Conservation (phyloP, 2,113 vertebrate genomes). For the Phyllostomus hastatus region DNA sequence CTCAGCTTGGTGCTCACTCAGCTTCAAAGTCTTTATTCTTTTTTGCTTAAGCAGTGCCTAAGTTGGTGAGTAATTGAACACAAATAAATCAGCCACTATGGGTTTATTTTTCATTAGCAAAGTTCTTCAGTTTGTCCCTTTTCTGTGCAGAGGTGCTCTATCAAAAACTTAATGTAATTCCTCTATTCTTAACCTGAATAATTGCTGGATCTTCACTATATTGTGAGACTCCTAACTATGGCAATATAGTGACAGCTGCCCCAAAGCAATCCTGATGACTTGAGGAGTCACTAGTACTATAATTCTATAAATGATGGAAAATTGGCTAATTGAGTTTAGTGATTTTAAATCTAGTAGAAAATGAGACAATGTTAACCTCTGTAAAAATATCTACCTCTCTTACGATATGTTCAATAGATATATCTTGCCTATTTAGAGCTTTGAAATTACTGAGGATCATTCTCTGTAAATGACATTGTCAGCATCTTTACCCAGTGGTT, state of each 20-base stretch:
- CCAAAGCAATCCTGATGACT: not conserved
- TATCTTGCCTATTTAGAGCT: not conserved
- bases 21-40: not conserved
- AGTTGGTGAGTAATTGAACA: not conserved
- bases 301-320: not conserved
- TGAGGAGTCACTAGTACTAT: not conserved
- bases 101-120: not conserved
- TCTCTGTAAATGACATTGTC: not conserved
- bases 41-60: not conserved
- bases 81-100: not conserved
- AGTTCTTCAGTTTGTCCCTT: not conserved
- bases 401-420: not conserved
- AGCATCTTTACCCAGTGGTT: not conserved
- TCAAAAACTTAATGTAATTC: not conserved
- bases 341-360: conserved; percentile 23
- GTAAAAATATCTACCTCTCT: not conserved
- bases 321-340: not conserved
- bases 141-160: not conserved
- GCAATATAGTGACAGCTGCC: not conserved
- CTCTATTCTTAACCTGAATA: not conserved
- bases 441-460: not conserved
- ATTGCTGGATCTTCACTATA: not conserved
- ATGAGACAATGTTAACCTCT: not conserved
- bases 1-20: not conserved
- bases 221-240: not conserved